phyloP scores from a whole-genome alignment of 2,113 vertebrate genomes.

The Eclectus roratus region DNA sequence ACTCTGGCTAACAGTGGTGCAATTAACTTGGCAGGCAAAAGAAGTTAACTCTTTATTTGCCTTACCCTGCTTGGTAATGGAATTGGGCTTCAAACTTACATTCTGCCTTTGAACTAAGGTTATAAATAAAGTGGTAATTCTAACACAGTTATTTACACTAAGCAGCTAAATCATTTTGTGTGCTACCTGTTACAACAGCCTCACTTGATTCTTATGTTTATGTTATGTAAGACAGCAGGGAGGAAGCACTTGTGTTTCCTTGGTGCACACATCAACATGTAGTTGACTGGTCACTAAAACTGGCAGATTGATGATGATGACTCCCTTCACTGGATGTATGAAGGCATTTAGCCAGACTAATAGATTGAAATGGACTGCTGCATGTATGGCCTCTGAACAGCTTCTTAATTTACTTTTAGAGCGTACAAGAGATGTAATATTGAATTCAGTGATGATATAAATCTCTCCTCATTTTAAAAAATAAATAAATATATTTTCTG shows the following conservation, averaged over 20 bases:
- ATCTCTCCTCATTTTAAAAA: slow-evolving; percentile 43
- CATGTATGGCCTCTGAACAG: slow-evolving; percentile 29
- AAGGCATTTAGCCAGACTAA: slow-evolving; percentile 56
- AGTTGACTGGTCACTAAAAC: slow-evolving; percentile 55
- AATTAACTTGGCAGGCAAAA: neutral
- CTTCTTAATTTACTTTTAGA: slow-evolving; percentile 62
- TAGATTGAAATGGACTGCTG: slow-evolving; percentile 59
- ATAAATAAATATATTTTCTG: neutral
- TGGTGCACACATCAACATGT: neutral
- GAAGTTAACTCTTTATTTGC: neutral
- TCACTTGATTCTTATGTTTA: neutral
- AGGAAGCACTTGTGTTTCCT: neutral
- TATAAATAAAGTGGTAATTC: slow-evolving; percentile 1
- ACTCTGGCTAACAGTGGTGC: neutral
- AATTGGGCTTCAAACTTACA: neutral
- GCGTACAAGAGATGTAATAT: slow-evolving; percentile 15
- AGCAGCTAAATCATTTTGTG: neutral
- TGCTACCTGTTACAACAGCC: slow-evolving; percentile 4
- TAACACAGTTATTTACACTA: neutral
- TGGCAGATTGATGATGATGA: slow-evolving; percentile 43
- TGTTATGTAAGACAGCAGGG: neutral
- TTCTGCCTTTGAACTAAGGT: neutral
- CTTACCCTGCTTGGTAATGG: neutral
- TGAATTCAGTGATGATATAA: slow-evolving; percentile 45
- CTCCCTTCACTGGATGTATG: slow-evolving; percentile 17